phyloP scores from a whole-genome alignment of 2,113 vertebrate genomes.

The Xenopus laevis region DNA sequence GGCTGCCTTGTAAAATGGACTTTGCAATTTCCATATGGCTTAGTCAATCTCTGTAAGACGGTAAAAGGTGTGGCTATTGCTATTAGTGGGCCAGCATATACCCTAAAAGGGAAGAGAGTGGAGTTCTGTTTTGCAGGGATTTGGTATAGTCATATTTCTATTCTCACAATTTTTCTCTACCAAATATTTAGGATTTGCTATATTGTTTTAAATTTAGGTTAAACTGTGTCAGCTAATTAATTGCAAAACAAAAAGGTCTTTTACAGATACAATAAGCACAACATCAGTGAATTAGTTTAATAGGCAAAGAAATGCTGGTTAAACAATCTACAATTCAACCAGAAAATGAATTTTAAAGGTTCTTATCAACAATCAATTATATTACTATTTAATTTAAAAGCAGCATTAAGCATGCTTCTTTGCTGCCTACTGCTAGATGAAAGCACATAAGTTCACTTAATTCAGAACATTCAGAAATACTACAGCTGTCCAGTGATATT shows the following conservation, averaged over 20 bases:
- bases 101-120: no score
- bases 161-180: no score
- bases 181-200: conserved; percentile 6
- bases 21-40: no score
- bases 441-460: conserved; percentile 42
- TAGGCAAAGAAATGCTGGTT: conserved; percentile 57
- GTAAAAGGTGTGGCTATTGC: no score
- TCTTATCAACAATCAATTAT: conserved; percentile 59
- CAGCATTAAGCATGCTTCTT: conserved; percentile 52
- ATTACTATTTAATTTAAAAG: conserved; percentile 56
- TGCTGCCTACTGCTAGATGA: conserved; percentile 46
- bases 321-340: conserved; percentile 55
- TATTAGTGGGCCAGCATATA: no score
- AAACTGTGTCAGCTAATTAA: conserved; percentile 67
- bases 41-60: no score
- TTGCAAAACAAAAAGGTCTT: conserved; percentile 49
- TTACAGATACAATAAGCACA: conserved; percentile 53
- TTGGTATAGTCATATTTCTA: no score
- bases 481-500: conserved; percentile 39
- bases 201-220: conserved; percentile 59
- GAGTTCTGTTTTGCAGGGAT: no score
- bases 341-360: conserved; percentile 58
- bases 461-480: conserved; percentile 54
- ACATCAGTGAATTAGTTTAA: conserved; percentile 63
- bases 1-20: no score